phyloP scores from a whole-genome alignment of 2,888 invertebrate species.

The Phortica magna region DNA sequence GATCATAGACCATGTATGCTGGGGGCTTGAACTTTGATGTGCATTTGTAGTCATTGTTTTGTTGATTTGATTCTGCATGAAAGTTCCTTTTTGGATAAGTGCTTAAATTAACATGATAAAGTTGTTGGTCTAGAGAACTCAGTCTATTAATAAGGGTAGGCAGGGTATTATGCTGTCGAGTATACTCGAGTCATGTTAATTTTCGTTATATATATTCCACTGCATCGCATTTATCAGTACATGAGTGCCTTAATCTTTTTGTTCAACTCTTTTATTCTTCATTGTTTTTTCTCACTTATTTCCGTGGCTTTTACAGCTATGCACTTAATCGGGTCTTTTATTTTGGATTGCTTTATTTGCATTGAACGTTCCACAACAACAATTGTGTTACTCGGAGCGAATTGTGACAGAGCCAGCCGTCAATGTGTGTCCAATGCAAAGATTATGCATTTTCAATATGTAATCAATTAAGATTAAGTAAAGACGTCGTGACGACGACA shows the following conservation, averaged over 20 bases:
- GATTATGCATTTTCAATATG: not conserved
- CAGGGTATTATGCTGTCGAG: too few species aligned
- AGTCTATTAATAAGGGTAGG: too few species aligned
- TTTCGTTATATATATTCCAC: conserved; percentile 55
- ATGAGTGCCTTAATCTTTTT: conserved; percentile 34
- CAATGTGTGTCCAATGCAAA: not conserved
- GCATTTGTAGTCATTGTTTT: too few species aligned
- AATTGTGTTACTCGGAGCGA: not conserved
- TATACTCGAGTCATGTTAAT: too few species aligned
- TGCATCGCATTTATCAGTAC: not conserved
- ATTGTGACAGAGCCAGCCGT: not conserved
- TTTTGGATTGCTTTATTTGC: not conserved
- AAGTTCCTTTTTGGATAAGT: too few species aligned
- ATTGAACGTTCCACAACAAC: not conserved
- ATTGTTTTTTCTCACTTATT: conserved; percentile 15
- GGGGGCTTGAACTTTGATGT: too few species aligned
- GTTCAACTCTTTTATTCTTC: not conserved
- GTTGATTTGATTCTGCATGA: too few species aligned
- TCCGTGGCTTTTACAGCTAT: not conserved
- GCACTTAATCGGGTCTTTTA: conserved; percentile 6
- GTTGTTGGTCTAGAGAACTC: too few species aligned
- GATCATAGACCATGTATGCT: too few species aligned
- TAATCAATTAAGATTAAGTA: conserved; percentile 16
- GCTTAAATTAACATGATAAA: too few species aligned
- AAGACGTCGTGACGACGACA: not conserved